These are phyloP conservation scores for Pachypsylla venusta DNA, from an alignment of 1,140 invertebrate species.

Conservation along the genomic window DNA sequence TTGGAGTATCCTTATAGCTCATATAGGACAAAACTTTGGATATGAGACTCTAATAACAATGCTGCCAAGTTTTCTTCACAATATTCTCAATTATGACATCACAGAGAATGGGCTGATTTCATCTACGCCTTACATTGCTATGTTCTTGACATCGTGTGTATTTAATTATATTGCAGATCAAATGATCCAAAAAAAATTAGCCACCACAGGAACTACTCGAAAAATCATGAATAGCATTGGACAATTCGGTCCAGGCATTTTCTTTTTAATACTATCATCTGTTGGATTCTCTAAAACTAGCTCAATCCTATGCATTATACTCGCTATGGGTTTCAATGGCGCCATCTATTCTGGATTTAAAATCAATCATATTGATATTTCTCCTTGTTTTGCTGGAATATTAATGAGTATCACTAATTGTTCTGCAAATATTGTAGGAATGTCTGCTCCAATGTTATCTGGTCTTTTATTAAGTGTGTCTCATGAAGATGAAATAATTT, in stretches of 20 bases:
- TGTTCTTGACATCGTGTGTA: constrained; percentile 25
- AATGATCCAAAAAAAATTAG: constrained; percentile 20
- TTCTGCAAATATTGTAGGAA: constrained; percentile 37
- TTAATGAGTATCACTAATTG: constrained; percentile 39
- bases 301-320: constrained; percentile 23
- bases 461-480: neutral
- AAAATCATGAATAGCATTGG: constrained; percentile 17
- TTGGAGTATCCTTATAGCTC: constrained; percentile 39
- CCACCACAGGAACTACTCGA: neutral
- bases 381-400: constrained; percentile 34
- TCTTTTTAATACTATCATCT: constrained; percentile 23
- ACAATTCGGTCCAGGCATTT: constrained; percentile 20
- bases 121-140: constrained; percentile 25
- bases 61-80: constrained; percentile 46
- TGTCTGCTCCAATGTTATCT: constrained; percentile 30
- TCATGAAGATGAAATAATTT: neutral
- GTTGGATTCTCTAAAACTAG: constrained; percentile 22
- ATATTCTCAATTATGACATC: constrained; percentile 42
- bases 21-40: constrained; percentile 47
- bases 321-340: constrained; percentile 26
- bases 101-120: constrained; percentile 38
- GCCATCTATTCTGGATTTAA: constrained; percentile 24
- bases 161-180: constrained; percentile 23
- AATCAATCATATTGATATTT: constrained; percentile 37
- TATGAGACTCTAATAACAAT: constrained; percentile 46